Evolutionary conservation across 2,888 invertebrate genomes (phyloP).

Genomic region (Lagria hirta): DNA sequence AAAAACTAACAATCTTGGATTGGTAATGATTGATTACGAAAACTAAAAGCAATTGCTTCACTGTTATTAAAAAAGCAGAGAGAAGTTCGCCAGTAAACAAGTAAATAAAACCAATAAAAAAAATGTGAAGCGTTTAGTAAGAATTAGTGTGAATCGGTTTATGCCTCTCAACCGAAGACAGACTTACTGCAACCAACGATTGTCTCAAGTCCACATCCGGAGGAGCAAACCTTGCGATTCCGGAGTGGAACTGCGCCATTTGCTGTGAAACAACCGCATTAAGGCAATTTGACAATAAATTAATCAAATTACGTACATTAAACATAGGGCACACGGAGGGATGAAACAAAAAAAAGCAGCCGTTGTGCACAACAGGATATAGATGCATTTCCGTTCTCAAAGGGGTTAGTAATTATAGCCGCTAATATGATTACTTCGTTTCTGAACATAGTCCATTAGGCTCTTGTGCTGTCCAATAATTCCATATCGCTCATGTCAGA

Average conservation of each 20-base stretch:
- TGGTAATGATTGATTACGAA: too few relatives aligned
- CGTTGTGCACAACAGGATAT: conserved; percentile 63
- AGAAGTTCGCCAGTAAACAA: too few relatives aligned
- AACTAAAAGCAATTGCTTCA: too few relatives aligned
- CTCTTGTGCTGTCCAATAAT: conserved; percentile 53
- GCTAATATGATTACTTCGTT: conserved; percentile 66
- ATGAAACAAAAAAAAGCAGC: conserved; percentile 38
- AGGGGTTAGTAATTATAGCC: conserved; percentile 65
- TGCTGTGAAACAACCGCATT: conserved; percentile 52
- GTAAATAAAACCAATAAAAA: too few relatives aligned
- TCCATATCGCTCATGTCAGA: conserved; percentile 50
- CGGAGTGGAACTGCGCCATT: conserved; percentile 43
- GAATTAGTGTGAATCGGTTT: too few relatives aligned
- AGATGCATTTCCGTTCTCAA: conserved; percentile 70
- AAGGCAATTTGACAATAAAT: conserved; percentile 56
- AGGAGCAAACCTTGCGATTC: conserved; percentile 44
- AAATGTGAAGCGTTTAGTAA: too few relatives aligned
- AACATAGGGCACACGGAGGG: conserved; percentile 49
- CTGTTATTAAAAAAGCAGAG: too few relatives aligned
- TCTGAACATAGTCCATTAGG: conserved; percentile 56
- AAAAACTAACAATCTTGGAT: too few relatives aligned
- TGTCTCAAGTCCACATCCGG: conserved; percentile 36
- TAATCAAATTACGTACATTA: conserved; percentile 55
- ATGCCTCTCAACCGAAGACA: too few relatives aligned
- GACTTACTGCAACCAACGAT: too few relatives aligned